Evolutionary conservation across 1,140 invertebrate species (phyloP), one percentile per base, ranked within the genome.

Genomic region (Anastatus disparis): DNA sequence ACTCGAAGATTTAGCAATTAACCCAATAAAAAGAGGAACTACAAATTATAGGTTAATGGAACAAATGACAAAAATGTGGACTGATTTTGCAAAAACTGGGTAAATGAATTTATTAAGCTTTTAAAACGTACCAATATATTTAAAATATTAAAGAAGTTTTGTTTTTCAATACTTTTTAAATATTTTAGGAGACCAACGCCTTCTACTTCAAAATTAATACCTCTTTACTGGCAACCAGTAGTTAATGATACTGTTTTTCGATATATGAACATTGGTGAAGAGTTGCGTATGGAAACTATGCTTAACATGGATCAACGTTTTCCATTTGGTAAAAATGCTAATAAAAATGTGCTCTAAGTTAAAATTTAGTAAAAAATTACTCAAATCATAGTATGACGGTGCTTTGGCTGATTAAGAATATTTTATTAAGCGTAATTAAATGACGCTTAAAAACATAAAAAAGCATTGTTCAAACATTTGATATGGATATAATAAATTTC

Each of bases 11-110:
- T 56, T 73, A 10, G 58, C 40, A 13, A 10, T 56, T 0, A 7
- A 61, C 48, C 46, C 62, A 13, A 2, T 42, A 0, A 8, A 53
- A 31, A 31, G 59, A 3, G 63, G 56, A 15, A 64, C 52, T 0
- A 66, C 56, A 2, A 59, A 59, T 20, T 50, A 67, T 12, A 73
- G 44, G 42, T n/a, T 80, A 0, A 72, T 71, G n/a, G 50, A 81
- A 31, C 73, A 72, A 26, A 74, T 87, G 20, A 78, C 78, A 29
- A 53, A 40, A 53, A 69, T 69, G 67, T 69, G 67, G 82, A 83
- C 81, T 1, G 79, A 81, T 69, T 86, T 86, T 75, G 81, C 82
- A 15, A 84, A 80, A 75, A 78, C 77, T 56, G 81, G 80, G 79
- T 77, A 73, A 55, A 53, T 67, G n/a, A 15, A 44, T 13, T 38